Conservation (phyloP, 2,797 vertebrate species). For the Adelosebastes latens region DNA sequence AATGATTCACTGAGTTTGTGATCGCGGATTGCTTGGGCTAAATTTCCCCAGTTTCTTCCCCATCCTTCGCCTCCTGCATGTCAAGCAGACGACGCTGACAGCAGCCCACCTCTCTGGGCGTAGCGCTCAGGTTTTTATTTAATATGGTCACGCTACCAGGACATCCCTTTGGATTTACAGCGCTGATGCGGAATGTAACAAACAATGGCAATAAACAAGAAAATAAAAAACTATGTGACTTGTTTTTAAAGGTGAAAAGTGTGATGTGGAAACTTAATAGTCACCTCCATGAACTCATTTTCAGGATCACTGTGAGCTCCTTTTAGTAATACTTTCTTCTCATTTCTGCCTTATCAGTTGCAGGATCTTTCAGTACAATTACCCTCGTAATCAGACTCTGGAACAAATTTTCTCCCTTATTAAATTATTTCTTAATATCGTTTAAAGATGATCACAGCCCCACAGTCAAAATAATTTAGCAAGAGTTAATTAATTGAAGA, state of each 20-base stretch:
- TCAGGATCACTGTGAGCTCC: neutral
- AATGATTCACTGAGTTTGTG: constrained; percentile 69
- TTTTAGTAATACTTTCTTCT: neutral
- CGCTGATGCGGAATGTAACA: constrained; percentile 19
- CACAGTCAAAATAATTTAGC: constrained; percentile 23
- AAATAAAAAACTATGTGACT: constrained; percentile 33
- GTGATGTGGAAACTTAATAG: constrained; percentile 20
- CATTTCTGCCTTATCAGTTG: constrained; percentile 9
- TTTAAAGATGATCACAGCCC: constrained; percentile 33
- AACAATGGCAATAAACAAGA: constrained; percentile 49
- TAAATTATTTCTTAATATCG: constrained; percentile 19
- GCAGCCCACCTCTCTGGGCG: constrained; percentile 31
- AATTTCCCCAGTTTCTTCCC: constrained; percentile 72
- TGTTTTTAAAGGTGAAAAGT: constrained; percentile 23
- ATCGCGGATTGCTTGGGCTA: constrained; percentile 47
- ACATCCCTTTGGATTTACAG: constrained; percentile 46
- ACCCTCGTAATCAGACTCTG: constrained; percentile 12
- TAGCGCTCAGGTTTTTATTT: constrained; percentile 58
- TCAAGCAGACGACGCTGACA: constrained; percentile 52
- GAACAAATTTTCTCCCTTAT: constrained; percentile 5
- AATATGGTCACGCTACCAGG: constrained; percentile 48
- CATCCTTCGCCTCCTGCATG: constrained; percentile 47
- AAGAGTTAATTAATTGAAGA: constrained; percentile 33
- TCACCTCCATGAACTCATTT: constrained; percentile 7
- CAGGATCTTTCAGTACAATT: constrained; percentile 25